Conservation (phyloP, 2,888 invertebrate genomes). For the Eristalis arbustorum region DNA sequence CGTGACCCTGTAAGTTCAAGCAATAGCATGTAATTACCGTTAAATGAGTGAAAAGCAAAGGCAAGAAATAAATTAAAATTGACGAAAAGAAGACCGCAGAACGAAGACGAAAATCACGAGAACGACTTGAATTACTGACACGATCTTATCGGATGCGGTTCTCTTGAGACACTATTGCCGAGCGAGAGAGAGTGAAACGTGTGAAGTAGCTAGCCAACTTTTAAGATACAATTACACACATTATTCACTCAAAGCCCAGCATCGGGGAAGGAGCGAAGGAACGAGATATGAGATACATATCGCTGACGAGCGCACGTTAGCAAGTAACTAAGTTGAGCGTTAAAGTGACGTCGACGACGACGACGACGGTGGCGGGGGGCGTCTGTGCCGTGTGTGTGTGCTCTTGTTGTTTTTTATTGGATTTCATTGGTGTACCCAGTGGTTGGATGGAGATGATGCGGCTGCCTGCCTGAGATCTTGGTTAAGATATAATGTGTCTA, state of each 20-base stretch:
- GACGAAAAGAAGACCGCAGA: not conserved
- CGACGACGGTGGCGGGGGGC: not conserved
- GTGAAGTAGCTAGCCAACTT: conserved; percentile 36
- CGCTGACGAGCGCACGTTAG: conserved; percentile 41
- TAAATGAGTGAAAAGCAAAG: conserved; percentile 20
- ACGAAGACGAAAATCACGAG: not conserved
- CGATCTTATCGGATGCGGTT: conserved; percentile 65
- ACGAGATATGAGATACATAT: conserved; percentile 16
- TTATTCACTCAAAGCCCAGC: conserved; percentile 29
- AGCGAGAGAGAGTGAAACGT: conserved; percentile 52
- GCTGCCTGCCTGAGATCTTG: conserved; percentile 11
- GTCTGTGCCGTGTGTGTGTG: not conserved
- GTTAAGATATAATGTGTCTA: conserved; percentile 30
- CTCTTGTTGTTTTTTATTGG: conserved; percentile 55
- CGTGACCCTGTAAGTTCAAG: not conserved
- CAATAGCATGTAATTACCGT: conserved; percentile 58
- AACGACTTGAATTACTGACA: conserved; percentile 3
- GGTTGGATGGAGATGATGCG: not conserved
- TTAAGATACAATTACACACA: conserved; percentile 55
- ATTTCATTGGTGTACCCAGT: conserved; percentile 47
- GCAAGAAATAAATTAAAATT: not conserved
- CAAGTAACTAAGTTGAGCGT: conserved; percentile 44
- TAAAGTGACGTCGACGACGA: conserved; percentile 19
- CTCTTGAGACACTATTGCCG: conserved; percentile 59
- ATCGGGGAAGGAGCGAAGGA: conserved; percentile 14